Evolutionary conservation across 1,140 invertebrate genomes (phyloP).

Genomic region (Philopotamus ludificatus): DNA sequence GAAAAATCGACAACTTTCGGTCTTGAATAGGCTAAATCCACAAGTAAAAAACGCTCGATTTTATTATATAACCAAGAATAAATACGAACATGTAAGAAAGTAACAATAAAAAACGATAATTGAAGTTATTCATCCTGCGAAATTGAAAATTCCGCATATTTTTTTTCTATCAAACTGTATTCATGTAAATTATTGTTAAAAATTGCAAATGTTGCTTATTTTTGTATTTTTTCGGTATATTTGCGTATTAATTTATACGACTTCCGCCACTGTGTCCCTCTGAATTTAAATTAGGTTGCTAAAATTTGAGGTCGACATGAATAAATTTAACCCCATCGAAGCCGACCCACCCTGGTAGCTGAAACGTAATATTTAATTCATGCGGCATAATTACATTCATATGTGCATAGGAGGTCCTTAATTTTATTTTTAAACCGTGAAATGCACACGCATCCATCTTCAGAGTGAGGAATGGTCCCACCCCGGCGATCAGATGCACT

Average conservation of each 20-base stretch:
- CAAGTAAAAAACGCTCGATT: too few species aligned
- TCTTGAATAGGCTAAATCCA: too few species aligned
- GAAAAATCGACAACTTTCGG: too few species aligned
- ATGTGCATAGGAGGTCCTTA: not conserved
- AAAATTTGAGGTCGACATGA: constrained; percentile 9
- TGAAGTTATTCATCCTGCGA: too few species aligned
- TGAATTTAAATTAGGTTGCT: constrained; percentile 9
- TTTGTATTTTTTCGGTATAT: not conserved
- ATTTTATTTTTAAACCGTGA: not conserved
- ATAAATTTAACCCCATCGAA: not conserved
- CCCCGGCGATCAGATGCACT: constrained; percentile 10
- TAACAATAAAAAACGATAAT: too few species aligned
- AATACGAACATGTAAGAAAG: too few species aligned
- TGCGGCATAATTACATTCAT: not conserved
- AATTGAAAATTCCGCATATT: too few species aligned
- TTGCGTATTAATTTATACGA: constrained; percentile 9
- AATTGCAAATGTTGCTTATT: not conserved
- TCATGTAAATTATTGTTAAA: not conserved
- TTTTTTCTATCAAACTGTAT: too few species aligned
- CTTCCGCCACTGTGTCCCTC: constrained; percentile 1
- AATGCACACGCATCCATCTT: constrained; percentile 5
- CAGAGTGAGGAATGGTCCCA: constrained; percentile 31
- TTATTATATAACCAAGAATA: too few species aligned
- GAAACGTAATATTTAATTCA: too few species aligned
- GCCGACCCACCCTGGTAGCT: not conserved